These are phyloP conservation scores for Eupristina koningsbergeri DNA, from an alignment of 1,140 invertebrate genomes.

Conservation along the genomic window DNA sequence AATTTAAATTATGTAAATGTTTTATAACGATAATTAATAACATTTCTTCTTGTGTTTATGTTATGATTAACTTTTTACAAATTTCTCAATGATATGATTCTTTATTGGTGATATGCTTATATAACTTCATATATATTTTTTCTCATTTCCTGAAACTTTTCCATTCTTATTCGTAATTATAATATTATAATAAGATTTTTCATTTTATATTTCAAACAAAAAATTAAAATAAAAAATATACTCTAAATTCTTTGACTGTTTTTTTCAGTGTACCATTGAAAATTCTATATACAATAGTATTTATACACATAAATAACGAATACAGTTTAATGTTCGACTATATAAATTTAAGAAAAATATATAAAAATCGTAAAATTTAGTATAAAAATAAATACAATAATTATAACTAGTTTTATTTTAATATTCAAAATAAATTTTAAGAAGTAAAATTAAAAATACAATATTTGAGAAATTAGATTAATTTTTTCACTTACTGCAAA, in stretches of 20 bases:
- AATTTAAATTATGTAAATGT: background rate
- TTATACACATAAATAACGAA: constrained; percentile 1
- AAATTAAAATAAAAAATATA: constrained; percentile 8
- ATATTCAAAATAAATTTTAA: no score
- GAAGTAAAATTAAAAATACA: no score
- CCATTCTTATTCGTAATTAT: background rate
- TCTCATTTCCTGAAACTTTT: no score
- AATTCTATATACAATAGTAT: constrained; percentile 35
- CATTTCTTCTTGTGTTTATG: background rate
- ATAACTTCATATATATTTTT: background rate
- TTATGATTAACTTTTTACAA: constrained; percentile 35
- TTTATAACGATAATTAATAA: background rate
- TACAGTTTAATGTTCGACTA: no score
- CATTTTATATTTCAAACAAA: constrained; percentile 17
- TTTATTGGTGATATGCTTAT: constrained; percentile 26
- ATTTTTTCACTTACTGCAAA: background rate
- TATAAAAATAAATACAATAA: background rate
- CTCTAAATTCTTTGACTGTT: constrained; percentile 21
- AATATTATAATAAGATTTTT: constrained; percentile 7
- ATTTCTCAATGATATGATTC: constrained; percentile 19
- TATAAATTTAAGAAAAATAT: background rate
- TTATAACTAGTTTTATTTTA: background rate
- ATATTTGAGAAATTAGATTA: no score
- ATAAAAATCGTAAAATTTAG: background rate
- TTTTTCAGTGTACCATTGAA: constrained; percentile 4